phyloP scores from a whole-genome alignment of 1,140 invertebrate genomes.

The Pygmarrhopalites habei region DNA sequence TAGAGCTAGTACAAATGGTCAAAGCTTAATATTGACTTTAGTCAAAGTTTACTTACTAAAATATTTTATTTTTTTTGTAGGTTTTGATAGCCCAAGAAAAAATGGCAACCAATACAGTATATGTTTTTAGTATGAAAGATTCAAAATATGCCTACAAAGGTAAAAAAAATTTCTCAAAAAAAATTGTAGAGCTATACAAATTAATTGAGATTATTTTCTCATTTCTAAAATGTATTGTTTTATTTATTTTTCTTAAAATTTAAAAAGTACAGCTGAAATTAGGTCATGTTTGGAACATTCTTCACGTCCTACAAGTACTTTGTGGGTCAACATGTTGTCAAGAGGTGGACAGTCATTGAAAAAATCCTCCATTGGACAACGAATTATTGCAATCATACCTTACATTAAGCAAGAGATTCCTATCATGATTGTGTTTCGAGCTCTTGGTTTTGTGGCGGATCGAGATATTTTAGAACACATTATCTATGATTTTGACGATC shows the following conservation, averaged over 20 bases:
- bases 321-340: conserved; percentile 99
- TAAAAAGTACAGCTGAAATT: too few relatives aligned
- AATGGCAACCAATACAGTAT: conserved; percentile 99
- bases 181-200: too few relatives aligned
- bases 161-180: too few relatives aligned
- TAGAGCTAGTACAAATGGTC: too few relatives aligned
- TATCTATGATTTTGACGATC: conserved; percentile 98
- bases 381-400: conserved; percentile 94
- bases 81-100: conserved; percentile 96
- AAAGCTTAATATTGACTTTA: too few relatives aligned
- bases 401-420: conserved; percentile 99
- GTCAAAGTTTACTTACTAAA: too few relatives aligned
- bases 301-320: conserved; percentile 84
- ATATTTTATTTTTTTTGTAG: conserved; percentile 42
- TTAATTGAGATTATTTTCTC: too few relatives aligned
- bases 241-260: too few relatives aligned
- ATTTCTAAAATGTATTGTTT: too few relatives aligned
- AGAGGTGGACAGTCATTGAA: conserved; percentile 88
- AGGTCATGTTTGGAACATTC: conserved; percentile 90
- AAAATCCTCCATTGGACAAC: conserved; percentile 95
- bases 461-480: conserved; percentile 98
- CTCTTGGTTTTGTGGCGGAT: conserved; percentile 96
- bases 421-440: conserved; percentile 97
- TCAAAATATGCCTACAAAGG: conserved; percentile 96
- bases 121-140: conserved; percentile 98